These are phyloP conservation scores for Galleria mellonella DNA, from an alignment of 1,140 invertebrate species.

Conservation along the genomic window DNA sequence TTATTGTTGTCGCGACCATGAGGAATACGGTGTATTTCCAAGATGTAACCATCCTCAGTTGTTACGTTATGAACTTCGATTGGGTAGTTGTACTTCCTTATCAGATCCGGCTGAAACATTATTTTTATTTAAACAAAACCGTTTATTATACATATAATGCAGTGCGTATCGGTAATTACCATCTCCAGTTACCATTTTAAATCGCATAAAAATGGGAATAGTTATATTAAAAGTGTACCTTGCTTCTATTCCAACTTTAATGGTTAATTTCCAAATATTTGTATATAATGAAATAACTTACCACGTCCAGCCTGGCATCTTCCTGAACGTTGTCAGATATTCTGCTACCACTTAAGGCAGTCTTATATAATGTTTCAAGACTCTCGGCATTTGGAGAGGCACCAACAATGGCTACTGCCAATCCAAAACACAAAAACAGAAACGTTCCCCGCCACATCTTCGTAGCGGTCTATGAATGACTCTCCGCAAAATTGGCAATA, in stretches of 20 bases:
- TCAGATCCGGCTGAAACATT: slow-evolving; percentile 66
- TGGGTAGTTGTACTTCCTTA: slow-evolving; percentile 74
- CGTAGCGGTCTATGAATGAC: too few relatives aligned
- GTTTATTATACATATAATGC: background rate
- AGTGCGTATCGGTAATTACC: too few relatives aligned
- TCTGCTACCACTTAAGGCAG: slow-evolving; percentile 7
- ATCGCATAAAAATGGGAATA: too few relatives aligned
- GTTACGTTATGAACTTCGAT: slow-evolving; percentile 73
- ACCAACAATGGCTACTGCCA: background rate
- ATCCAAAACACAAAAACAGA: slow-evolving; percentile 5
- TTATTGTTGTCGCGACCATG: slow-evolving; percentile 54
- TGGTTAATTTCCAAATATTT: too few relatives aligned
- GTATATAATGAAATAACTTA: slow-evolving; percentile 13
- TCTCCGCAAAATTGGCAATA: too few relatives aligned
- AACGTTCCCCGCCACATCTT: background rate
- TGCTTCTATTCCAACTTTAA: background rate
- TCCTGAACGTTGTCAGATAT: slow-evolving; percentile 35
- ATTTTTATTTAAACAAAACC: background rate
- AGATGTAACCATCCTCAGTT: slow-evolving; percentile 78
- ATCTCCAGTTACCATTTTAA: too few relatives aligned
- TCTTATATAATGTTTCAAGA: slow-evolving; percentile 17
- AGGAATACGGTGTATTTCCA: slow-evolving; percentile 76
- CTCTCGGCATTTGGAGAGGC: slow-evolving; percentile 20
- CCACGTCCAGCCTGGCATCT: slow-evolving; percentile 33
- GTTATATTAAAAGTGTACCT: background rate